A percentile compares a stretch with the other conserved stretches of the same genome.
Evolutionary conservation across 2,113 vertebrate genomes (phyloP).

Genomic region (Marcusenius ussheri): DNA sequence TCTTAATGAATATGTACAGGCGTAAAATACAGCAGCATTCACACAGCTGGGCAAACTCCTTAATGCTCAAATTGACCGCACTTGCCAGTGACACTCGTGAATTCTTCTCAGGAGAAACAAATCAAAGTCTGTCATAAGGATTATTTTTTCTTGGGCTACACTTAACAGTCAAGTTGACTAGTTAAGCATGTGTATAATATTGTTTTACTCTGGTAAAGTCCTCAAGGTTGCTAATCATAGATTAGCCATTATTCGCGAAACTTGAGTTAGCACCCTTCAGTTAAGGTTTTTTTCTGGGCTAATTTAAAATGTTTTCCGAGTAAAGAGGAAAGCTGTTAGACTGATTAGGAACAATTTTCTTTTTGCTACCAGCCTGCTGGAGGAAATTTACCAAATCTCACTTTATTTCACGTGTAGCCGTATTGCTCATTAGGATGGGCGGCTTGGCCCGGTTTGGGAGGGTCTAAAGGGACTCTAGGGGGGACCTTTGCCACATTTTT

Average conservation of each 20-base stretch:
- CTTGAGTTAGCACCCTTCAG: neutral
- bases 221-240: neutral
- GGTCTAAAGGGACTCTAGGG: neutral
- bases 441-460: neutral
- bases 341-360: neutral
- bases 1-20: neutral
- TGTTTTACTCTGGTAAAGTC: neutral
- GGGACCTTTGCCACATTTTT: neutral
- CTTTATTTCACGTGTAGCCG: neutral
- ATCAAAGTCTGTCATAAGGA: neutral
- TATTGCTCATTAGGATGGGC: neutral
- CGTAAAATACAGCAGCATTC: neutral
- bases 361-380: neutral
- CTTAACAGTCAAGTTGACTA: neutral
- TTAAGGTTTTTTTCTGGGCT: neutral
- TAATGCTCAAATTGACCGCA: neutral
- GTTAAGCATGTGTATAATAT: neutral
- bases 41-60: neutral
- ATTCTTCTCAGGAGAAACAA: neutral
- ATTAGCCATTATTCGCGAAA: neutral
- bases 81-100: neutral
- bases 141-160: neutral
- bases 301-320: neutral
- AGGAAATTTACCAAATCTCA: neutral
- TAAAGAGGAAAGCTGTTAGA: neutral